Conservation (phyloP, 2,113 vertebrate species). For the Corynorhinus townsendii region DNA sequence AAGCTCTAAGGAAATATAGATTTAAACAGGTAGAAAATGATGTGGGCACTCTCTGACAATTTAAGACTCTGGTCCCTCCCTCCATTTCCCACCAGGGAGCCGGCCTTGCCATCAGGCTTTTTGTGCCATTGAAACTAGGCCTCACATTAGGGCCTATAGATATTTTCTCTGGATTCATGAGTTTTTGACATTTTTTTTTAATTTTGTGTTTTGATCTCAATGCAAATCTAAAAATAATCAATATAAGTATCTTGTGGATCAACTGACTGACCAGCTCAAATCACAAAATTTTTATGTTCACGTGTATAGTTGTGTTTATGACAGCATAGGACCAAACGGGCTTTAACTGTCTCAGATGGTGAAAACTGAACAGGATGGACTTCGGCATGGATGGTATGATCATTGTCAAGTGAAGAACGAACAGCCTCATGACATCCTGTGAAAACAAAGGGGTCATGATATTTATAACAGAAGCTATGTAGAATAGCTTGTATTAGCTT, state of each 20-base stretch:
- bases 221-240: slow-evolving; percentile 30
- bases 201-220: slow-evolving; percentile 12
- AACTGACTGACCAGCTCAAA: background rate
- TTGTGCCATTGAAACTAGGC: too few relatives aligned
- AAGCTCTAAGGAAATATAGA: background rate
- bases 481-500: background rate
- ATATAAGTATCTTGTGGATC: background rate
- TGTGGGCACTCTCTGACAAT: background rate
- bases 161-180: background rate
- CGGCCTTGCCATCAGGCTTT: background rate
- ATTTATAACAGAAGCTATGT: background rate
- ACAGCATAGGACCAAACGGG: background rate
- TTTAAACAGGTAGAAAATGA: background rate
- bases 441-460: background rate
- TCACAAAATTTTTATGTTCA: background rate
- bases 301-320: background rate
- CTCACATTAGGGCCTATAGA: background rate
- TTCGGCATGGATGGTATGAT: background rate
- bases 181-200: background rate
- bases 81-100: background rate
- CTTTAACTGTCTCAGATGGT: background rate
- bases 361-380: background rate
- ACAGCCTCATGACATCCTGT: background rate
- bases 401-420: background rate
- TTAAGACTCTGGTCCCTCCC: too few relatives aligned